Evolutionary conservation across 2,888 invertebrate species (phyloP).

Genomic region (Tipula helvola): DNA sequence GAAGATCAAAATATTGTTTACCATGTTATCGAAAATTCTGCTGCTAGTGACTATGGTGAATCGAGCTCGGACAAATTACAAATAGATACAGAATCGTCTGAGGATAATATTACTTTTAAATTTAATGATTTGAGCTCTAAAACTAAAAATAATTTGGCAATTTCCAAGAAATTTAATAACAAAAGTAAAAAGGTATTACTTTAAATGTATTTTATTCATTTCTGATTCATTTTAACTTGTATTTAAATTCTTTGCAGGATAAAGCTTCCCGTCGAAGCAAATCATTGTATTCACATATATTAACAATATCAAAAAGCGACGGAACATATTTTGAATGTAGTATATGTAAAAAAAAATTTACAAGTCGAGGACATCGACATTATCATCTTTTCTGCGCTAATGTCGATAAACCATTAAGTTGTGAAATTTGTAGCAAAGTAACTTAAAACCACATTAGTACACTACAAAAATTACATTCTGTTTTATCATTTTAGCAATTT

Average conservation of each 20-base stretch:
- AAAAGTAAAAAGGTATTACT: neutral
- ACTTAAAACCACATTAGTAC: neutral
- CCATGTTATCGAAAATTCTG: neutral
- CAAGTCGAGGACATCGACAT: conserved; percentile 50
- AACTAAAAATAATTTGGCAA: neutral
- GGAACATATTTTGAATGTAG: conserved; percentile 42
- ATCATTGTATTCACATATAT: conserved; percentile 16
- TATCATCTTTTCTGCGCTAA: conserved; percentile 51
- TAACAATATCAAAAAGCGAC: conserved; percentile 13
- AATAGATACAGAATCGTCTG: neutral
- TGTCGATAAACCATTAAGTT: conserved; percentile 40
- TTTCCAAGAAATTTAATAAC: neutral
- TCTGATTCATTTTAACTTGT: neutral
- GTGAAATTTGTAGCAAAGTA: conserved; percentile 31
- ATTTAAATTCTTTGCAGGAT: neutral
- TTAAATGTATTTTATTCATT: neutral
- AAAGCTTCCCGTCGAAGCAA: neutral
- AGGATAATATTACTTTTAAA: neutral
- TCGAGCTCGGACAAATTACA: neutral
- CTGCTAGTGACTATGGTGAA: neutral
- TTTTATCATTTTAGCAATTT: conserved; percentile 41
- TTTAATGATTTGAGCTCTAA: neutral
- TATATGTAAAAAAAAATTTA: conserved; percentile 53
- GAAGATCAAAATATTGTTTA: conserved; percentile 5
- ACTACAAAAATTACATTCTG: conserved; percentile 12